Evolutionary conservation across 2,888 invertebrate species (phyloP).

Genomic region (Lampropteryx suffumata): DNA sequence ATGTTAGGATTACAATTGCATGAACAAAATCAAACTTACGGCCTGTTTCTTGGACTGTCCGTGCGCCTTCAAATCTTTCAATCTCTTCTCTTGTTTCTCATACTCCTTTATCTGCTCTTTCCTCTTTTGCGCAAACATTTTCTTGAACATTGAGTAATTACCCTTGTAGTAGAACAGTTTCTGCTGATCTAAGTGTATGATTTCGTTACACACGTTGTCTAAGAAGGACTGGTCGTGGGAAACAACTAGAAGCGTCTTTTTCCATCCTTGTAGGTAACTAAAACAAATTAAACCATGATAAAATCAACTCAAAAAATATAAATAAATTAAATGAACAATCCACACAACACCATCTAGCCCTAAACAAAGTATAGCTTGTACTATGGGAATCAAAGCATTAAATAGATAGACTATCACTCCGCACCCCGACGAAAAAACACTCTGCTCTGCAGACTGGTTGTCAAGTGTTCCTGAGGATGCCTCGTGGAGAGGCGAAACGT

Average conservation of each 20-base stretch:
- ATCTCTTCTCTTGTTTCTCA: slow-evolving; percentile 97
- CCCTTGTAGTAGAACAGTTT: slow-evolving; percentile 98
- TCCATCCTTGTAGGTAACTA: slow-evolving; percentile 98
- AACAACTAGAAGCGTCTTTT: slow-evolving; percentile 98
- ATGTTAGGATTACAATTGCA: no score
- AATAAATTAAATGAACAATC: no score
- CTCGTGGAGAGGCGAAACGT: no score
- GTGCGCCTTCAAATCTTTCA: slow-evolving; percentile 97
- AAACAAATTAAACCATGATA: slow-evolving; percentile 29
- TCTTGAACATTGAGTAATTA: slow-evolving; percentile 98
- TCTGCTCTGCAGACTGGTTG: no score
- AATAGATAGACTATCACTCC: no score
- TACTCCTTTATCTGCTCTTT: slow-evolving; percentile 98
- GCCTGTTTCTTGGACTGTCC: slow-evolving; percentile 98
- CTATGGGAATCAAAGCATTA: no score
- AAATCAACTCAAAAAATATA: no score
- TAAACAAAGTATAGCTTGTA: no score
- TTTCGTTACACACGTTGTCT: slow-evolving; percentile 99
- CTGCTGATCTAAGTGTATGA: slow-evolving; percentile 97
- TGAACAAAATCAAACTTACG: slow-evolving; percentile 48
- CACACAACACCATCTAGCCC: no score
- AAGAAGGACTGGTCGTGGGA: slow-evolving; percentile 99
- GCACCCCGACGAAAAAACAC: no score
- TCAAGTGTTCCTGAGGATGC: no score
- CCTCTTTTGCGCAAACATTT: slow-evolving; percentile 98